Percentiles rank a stretch among this genome's conserved stretches.
Evolutionary conservation across 2,888 invertebrate species (phyloP).

Genomic region (Ceramica pisi): DNA sequence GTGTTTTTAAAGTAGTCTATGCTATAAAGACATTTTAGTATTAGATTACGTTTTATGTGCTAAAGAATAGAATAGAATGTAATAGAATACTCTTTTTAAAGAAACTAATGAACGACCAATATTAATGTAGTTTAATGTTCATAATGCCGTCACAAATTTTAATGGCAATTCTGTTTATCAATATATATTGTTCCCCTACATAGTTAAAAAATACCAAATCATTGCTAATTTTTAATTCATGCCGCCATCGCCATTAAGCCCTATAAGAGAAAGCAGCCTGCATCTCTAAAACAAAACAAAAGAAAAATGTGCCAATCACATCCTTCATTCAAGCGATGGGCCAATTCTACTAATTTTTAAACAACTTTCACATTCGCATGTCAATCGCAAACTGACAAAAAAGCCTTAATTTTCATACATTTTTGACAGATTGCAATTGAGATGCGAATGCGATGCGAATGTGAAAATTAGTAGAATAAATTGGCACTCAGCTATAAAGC

Average conservation of each 20-base stretch:
- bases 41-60: neutral
- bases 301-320: conserved; percentile 4
- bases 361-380: no score
- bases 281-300: neutral
- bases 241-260: neutral
- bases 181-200: no score
- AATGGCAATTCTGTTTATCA: no score
- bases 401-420: no score
- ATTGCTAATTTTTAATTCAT: neutral
- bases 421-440: no score
- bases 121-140: neutral
- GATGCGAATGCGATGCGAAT: no score
- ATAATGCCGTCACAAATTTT: no score
- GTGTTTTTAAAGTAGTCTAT: neutral
- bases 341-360: no score
- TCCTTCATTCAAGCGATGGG: conserved; percentile 9
- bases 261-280: neutral
- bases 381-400: no score
- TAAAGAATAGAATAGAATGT: no score
- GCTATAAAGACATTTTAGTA: neutral
- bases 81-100: no score
- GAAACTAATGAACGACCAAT: neutral
- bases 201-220: neutral
- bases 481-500: neutral
- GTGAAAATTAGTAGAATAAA: no score